phyloP scores from a whole-genome alignment of 1,140 invertebrate genomes.

The Odontomachus brunneus region DNA sequence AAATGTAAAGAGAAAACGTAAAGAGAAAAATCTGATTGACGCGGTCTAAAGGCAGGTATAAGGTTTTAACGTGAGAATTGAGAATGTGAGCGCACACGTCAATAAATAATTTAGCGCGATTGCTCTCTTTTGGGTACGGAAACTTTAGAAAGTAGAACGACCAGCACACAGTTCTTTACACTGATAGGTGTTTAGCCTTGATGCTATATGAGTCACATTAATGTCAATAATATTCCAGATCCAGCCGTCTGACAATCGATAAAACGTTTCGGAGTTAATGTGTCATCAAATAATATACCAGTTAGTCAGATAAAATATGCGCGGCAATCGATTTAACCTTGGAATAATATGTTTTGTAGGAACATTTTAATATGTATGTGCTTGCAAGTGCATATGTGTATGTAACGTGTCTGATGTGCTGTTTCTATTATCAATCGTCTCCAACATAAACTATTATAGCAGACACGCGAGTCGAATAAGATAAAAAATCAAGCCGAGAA shows the following conservation, averaged over 20 bases:
- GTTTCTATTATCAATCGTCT: not conserved
- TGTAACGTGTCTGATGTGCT: not conserved
- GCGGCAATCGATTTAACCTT: constrained; percentile 27
- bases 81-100: not conserved
- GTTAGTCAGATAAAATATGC: not conserved
- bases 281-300: constrained; percentile 12
- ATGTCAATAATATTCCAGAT: constrained; percentile 35
- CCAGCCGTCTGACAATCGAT: constrained; percentile 26
- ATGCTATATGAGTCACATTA: constrained; percentile 5
- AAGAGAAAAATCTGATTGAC: constrained; percentile 9
- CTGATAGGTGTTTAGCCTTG: constrained; percentile 15
- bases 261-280: constrained; percentile 33
- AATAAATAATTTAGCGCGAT: constrained; percentile 18
- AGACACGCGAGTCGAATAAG: not conserved
- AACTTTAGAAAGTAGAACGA: constrained; percentile 14
- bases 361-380: constrained; percentile 9
- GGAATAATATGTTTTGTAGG: not conserved
- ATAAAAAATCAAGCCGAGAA: no score
- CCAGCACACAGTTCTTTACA: not conserved
- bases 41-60: not conserved
- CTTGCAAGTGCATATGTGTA: no score
- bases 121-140: not conserved
- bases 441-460: constrained; percentile 4
- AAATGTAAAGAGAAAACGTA: not conserved
- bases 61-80: constrained; percentile 25